These are phyloP conservation scores for Endotricha flammealis DNA, from an alignment of 2,888 invertebrate genomes.

Conservation along the genomic window DNA sequence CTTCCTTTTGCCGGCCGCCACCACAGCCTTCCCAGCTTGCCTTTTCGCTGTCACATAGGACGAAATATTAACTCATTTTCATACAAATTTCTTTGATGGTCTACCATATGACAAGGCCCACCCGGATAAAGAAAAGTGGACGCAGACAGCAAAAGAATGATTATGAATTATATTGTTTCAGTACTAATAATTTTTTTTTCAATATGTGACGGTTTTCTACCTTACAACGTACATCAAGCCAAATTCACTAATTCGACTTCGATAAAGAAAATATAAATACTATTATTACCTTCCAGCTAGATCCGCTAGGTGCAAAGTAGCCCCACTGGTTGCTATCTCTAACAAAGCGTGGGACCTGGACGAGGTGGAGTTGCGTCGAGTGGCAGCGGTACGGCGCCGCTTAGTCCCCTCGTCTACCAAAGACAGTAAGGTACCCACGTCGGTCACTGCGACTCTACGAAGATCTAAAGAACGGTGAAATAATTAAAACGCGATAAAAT, in stretches of 20 bases:
- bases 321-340: conserved; percentile 79
- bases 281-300: conserved; percentile 62
- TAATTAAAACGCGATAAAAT: no score
- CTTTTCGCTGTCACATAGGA: conserved; percentile 77
- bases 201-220: no score
- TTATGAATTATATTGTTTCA: no score
- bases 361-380: conserved; percentile 83
- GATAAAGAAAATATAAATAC: conserved; percentile 5
- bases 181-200: no score
- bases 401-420: conserved; percentile 80
- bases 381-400: conserved; percentile 83
- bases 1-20: conserved; percentile 79
- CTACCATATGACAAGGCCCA: no score
- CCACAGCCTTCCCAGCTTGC: conserved; percentile 87
- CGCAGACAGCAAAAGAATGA: no score
- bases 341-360: conserved; percentile 86
- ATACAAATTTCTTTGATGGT: no score
- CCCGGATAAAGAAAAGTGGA: no score
- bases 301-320: conserved; percentile 77
- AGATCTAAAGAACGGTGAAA: conserved; percentile 76
- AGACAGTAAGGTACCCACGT: conserved; percentile 74
- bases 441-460: conserved; percentile 78
- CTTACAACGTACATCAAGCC: no score
- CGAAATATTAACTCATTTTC: no score
- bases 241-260: no score